Evolutionary conservation across 1,140 invertebrate genomes (phyloP).

Genomic region (Lerema accius): DNA sequence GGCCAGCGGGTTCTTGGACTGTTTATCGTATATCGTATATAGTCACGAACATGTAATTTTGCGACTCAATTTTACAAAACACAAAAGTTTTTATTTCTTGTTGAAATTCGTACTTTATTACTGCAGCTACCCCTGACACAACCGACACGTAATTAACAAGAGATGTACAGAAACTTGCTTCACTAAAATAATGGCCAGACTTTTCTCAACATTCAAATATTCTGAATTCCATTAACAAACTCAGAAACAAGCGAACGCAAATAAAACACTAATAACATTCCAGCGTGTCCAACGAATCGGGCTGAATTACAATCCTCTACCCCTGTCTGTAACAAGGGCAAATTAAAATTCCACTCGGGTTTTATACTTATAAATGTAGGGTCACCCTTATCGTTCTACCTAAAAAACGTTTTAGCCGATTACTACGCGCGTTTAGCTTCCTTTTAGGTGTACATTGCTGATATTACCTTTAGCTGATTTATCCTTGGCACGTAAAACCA

Average conservation of each 20-base stretch:
- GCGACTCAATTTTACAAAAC: too few relatives aligned
- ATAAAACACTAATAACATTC: conserved; percentile 35
- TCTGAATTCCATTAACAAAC: conserved; percentile 27
- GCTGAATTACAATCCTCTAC: conserved; percentile 27
- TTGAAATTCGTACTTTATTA: background rate
- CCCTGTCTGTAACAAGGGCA: conserved; percentile 36
- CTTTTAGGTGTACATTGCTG: background rate
- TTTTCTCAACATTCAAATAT: conserved; percentile 32
- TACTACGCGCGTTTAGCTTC: background rate
- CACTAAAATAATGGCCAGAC: conserved; percentile 24
- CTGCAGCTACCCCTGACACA: background rate
- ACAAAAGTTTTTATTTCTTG: too few relatives aligned
- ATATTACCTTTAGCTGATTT: background rate
- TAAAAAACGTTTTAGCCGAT: conserved; percentile 1
- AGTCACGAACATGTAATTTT: too few relatives aligned
- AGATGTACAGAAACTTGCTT: conserved; percentile 2
- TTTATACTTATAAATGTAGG: conserved; percentile 35
- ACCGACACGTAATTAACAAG: conserved; percentile 14
- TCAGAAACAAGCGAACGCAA: conserved; percentile 17
- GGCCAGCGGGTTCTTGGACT: too few relatives aligned
- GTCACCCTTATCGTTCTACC: conserved; percentile 27
- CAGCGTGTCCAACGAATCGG: conserved; percentile 29
- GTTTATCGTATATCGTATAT: too few relatives aligned
- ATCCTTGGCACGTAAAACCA: background rate
- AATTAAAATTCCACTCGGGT: conserved; percentile 42